Percentiles rank a stretch among this genome's conserved stretches.
These are phyloP conservation scores for Myocastor coypus DNA, from an alignment of 2,113 vertebrate species.

Conservation along the genomic window DNA sequence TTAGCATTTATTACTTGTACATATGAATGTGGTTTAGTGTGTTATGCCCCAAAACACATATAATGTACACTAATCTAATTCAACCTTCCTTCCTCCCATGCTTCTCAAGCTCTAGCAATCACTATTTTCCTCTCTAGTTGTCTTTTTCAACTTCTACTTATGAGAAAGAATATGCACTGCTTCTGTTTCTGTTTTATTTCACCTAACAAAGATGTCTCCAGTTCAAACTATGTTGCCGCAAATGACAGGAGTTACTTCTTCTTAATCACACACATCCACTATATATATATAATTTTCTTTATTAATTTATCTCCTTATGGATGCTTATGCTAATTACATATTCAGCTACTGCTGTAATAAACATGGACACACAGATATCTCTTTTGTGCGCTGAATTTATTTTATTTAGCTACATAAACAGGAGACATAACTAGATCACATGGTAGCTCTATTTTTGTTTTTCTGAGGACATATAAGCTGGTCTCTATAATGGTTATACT, in stretches of 20 bases:
- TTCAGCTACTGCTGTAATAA: neutral
- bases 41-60: neutral
- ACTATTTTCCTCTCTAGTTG: neutral
- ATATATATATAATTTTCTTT: neutral
- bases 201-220: neutral
- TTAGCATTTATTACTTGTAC: neutral
- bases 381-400: neutral
- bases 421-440: neutral
- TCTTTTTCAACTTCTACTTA: neutral
- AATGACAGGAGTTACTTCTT: neutral
- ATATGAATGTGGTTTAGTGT: neutral
- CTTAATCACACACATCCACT: too few species aligned
- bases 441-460: neutral
- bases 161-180: neutral
- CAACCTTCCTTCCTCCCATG: neutral
- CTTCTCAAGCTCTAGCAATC: neutral
- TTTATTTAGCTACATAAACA: neutral
- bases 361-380: neutral
- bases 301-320: neutral
- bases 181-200: neutral
- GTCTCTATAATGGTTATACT: neutral
- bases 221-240: too few species aligned
- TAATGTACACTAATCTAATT: neutral
- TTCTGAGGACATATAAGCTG: neutral
- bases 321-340: neutral